These are phyloP conservation scores for Scomber colias DNA, from an alignment of 2,113 vertebrate genomes.

Conservation along the genomic window DNA sequence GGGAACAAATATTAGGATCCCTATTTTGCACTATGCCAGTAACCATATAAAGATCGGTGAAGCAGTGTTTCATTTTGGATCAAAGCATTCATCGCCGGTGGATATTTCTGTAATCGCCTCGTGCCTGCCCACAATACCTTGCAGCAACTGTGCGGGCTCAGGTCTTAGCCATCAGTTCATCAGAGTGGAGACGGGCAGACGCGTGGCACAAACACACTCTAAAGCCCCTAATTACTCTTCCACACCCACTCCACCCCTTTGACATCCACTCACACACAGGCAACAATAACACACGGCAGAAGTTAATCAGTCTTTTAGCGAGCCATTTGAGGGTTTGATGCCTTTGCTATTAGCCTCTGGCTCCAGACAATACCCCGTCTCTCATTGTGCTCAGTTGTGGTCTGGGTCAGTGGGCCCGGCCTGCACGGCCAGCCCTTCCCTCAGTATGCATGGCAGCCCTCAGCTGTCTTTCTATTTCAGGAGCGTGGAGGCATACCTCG, in stretches of 20 bases:
- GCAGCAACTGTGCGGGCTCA: slow-evolving; percentile 78
- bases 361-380: slow-evolving; percentile 79
- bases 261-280: slow-evolving; percentile 50
- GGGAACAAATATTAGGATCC: not conserved
- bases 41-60: slow-evolving; percentile 60
- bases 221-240: slow-evolving; percentile 75
- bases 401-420: slow-evolving; percentile 68
- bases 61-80: slow-evolving; percentile 74
- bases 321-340: slow-evolving; percentile 57
- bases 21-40: slow-evolving; percentile 15
- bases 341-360: slow-evolving; percentile 73
- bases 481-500: slow-evolving; percentile 77
- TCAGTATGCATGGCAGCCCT: slow-evolving; percentile 77
- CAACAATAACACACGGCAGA: slow-evolving; percentile 57
- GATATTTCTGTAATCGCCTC: slow-evolving; percentile 79
- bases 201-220: slow-evolving; percentile 71
- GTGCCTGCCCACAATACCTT: slow-evolving; percentile 75
- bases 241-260: slow-evolving; percentile 42
- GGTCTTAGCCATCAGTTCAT: slow-evolving; percentile 70
- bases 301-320: slow-evolving; percentile 78
- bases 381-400: slow-evolving; percentile 79
- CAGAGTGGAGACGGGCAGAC: slow-evolving; percentile 72
- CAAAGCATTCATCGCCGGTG: slow-evolving; percentile 75
- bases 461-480: slow-evolving; percentile 86
- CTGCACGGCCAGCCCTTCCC: slow-evolving; percentile 64